phyloP scores from a whole-genome alignment of 2,113 vertebrate genomes.

The Cynocephalus volans region DNA sequence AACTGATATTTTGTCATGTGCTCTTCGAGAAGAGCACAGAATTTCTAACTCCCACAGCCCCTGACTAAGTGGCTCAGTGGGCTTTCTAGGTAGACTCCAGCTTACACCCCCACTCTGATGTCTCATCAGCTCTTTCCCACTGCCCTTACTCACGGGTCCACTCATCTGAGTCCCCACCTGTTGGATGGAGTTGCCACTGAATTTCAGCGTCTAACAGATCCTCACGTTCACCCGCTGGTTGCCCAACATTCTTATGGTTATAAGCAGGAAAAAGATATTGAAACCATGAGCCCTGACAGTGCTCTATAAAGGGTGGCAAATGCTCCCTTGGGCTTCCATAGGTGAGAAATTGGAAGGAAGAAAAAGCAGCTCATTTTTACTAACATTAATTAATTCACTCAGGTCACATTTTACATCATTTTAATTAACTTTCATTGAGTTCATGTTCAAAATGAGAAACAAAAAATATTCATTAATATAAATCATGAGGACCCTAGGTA shows the following conservation, averaged over 20 bases:
- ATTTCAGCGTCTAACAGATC: no score
- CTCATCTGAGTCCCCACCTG: rapidly evolving
- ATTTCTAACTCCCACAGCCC: neutral
- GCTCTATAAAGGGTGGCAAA: neutral
- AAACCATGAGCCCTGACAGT: neutral
- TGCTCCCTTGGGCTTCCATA: neutral
- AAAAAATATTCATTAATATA: constrained; percentile 69
- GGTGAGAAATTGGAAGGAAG: constrained; percentile 31
- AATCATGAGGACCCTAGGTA: constrained; percentile 55
- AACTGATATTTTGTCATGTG: neutral
- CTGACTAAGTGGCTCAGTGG: neutral
- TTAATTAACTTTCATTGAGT: constrained; percentile 85
- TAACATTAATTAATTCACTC: constrained; percentile 79
- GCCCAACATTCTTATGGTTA: neutral
- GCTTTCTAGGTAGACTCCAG: neutral
- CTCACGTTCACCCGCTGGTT: neutral
- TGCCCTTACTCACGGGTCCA: neutral
- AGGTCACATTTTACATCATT: constrained; percentile 81
- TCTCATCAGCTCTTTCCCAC: neutral
- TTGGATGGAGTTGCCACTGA: neutral
- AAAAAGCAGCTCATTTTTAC: constrained; percentile 31
- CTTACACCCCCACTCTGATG: neutral
- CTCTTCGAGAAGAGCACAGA: neutral
- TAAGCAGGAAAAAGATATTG: neutral
- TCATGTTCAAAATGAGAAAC: constrained; percentile 74